These are phyloP conservation scores for Paramuricea clavata DNA, from an alignment of 92 coral and sea anemone genomes.

Conservation along the genomic window DNA sequence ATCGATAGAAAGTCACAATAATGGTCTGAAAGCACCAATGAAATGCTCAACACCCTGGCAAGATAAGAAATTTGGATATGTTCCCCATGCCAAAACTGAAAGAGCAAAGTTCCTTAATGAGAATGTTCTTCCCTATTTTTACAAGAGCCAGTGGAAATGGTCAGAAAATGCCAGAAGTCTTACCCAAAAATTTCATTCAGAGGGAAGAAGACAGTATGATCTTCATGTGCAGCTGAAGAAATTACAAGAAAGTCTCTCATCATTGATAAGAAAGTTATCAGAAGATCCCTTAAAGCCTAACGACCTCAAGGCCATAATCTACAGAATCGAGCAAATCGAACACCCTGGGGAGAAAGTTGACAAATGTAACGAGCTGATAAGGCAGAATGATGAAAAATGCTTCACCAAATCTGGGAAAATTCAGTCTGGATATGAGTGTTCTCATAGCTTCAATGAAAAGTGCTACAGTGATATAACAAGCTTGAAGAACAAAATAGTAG, in stretches of 20 bases:
- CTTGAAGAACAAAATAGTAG: too few species aligned
- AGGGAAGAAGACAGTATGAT: slow-evolving; percentile 65
- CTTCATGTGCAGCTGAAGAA: background rate
- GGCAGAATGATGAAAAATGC: background rate
- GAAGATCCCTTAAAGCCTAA: background rate
- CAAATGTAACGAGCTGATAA: too few species aligned
- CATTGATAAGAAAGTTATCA: background rate
- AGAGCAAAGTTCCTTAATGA: slow-evolving; percentile 61
- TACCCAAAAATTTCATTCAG: slow-evolving; percentile 49
- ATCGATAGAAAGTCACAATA: slow-evolving; percentile 1
- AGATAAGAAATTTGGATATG: slow-evolving; percentile 43
- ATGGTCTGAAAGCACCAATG: background rate
- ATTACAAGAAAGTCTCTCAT: background rate
- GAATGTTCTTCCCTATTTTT: slow-evolving; percentile 49
- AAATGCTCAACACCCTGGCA: slow-evolving; percentile 37
- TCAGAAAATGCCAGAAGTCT: slow-evolving; percentile 57
- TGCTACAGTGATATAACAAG: too few species aligned
- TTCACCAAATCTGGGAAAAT: background rate
- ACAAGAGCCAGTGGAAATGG: slow-evolving; percentile 53
- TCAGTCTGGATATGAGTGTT: background rate
- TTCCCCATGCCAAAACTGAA: slow-evolving; percentile 50
- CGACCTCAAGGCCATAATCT: background rate
- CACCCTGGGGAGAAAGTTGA: background rate
- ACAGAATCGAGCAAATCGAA: too few species aligned
- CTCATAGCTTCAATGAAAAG: background rate